phyloP scores from a whole-genome alignment of 2,888 invertebrate species.

The Drosophila pegasa region DNA sequence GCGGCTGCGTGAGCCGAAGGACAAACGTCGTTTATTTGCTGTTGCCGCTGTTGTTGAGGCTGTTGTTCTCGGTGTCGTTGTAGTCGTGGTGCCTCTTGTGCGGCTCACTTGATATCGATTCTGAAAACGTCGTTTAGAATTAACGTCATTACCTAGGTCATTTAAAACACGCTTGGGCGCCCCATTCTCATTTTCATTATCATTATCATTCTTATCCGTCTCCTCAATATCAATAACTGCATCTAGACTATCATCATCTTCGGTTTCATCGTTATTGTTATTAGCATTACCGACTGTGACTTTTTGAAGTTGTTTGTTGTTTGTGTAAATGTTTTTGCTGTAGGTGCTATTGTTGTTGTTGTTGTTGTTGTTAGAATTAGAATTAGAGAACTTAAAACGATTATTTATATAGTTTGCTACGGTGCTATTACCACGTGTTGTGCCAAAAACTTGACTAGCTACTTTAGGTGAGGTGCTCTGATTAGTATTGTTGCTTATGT shows the following conservation, averaged over 20 bases:
- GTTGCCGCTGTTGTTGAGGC: constrained; percentile 33
- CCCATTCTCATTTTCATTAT: constrained; percentile 49
- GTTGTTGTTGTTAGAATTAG: constrained; percentile 47
- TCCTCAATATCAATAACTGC: constrained; percentile 40
- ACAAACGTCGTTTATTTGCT: constrained; percentile 34
- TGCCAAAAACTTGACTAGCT: constrained; percentile 56
- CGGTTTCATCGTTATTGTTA: constrained; percentile 29
- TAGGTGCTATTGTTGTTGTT: constrained; percentile 29
- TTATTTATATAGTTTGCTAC: constrained; percentile 81
- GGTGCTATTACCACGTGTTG: constrained; percentile 80
- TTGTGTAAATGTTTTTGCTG: constrained; percentile 41
- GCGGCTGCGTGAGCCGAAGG: constrained; percentile 52
- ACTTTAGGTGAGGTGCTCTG: constrained; percentile 53
- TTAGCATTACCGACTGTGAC: constrained; percentile 54
- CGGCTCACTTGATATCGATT: constrained; percentile 82
- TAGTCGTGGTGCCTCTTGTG: constrained; percentile 65
- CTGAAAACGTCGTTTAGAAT: constrained; percentile 85
- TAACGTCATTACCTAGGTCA: constrained; percentile 80
- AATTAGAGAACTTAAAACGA: constrained; percentile 63
- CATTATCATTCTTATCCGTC: constrained; percentile 35
- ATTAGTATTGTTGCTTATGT: constrained; percentile 40
- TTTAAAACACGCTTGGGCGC: constrained; percentile 50
- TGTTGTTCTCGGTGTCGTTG: constrained; percentile 41
- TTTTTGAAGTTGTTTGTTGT: constrained; percentile 36
- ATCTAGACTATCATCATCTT: constrained; percentile 46